phyloP scores from a whole-genome alignment of 2,113 vertebrate species.

The Gavia stellata region DNA sequence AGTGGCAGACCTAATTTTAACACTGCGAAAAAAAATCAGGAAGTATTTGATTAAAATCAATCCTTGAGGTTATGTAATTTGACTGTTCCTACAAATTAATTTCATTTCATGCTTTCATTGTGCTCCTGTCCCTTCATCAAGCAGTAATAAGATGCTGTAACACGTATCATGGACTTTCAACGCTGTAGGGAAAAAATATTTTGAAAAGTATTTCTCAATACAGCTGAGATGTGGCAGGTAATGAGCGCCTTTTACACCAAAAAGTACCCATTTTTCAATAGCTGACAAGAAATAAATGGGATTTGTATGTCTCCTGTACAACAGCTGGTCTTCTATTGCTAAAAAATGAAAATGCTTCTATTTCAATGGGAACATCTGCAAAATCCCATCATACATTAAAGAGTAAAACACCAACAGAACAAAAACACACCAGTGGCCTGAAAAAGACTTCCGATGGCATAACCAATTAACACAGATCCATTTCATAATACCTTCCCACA shows the following conservation, averaged over 20 bases:
- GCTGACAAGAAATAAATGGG: slow-evolving; percentile 4
- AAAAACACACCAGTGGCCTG: slow-evolving; percentile 49
- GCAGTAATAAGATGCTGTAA: background rate
- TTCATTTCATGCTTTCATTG: background rate
- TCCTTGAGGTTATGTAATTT: slow-evolving; percentile 1
- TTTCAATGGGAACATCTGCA: slow-evolving; percentile 72
- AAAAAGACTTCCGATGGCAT: slow-evolving; percentile 9
- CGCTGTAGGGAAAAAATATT: background rate
- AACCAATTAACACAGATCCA: slow-evolving; percentile 42
- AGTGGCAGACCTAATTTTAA: background rate
- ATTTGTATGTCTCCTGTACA: slow-evolving; percentile 14
- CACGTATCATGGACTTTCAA: background rate
- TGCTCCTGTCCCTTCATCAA: background rate
- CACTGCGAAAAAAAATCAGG: background rate
- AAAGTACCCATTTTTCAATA: background rate
- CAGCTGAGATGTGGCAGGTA: background rate
- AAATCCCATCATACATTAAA: slow-evolving; percentile 44
- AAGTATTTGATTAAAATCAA: slow-evolving; percentile 34
- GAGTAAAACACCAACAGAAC: background rate
- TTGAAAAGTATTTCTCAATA: background rate
- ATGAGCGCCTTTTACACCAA: slow-evolving; percentile 3
- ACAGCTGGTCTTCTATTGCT: slow-evolving; percentile 51
- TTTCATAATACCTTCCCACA: slow-evolving; percentile 16
- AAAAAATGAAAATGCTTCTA: slow-evolving; percentile 41
- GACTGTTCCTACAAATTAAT: background rate